These are phyloP conservation scores for Choristoneura rosaceana DNA, from an alignment of 2,888 invertebrate species.

Conservation along the genomic window DNA sequence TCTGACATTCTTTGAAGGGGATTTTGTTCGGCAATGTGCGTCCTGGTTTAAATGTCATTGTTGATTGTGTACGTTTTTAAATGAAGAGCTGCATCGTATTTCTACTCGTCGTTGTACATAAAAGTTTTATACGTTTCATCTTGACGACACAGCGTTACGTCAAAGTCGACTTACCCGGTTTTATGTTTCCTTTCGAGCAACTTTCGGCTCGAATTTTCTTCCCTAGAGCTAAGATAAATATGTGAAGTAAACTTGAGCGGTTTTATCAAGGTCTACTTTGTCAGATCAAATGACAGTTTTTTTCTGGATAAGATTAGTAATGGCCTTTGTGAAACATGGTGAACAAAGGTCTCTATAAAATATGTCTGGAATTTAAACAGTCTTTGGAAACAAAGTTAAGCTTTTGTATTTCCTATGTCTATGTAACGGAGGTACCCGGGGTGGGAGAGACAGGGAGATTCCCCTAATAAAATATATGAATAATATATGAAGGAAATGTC, in stretches of 20 bases:
- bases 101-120: not conserved
- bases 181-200: slow-evolving; percentile 1
- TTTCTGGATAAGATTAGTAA: not conserved
- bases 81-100: not conserved
- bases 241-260: not conserved
- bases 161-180: slow-evolving; percentile 7
- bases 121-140: not conserved
- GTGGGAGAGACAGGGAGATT: too few relatives aligned
- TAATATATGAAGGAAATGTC: too few relatives aligned
- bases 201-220: slow-evolving; percentile 6
- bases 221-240: not conserved
- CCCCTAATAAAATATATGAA: too few relatives aligned
- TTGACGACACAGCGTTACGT: not conserved
- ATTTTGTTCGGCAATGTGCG: too few relatives aligned
- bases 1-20: too few relatives aligned
- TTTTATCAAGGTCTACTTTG: not conserved
- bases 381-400: too few relatives aligned
- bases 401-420: too few relatives aligned
- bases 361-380: not conserved
- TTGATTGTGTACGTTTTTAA: not conserved
- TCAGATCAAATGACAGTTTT: not conserved
- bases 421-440: too few relatives aligned
- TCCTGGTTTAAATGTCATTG: too few relatives aligned
- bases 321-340: not conserved
- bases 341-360: not conserved